A percentile compares a stretch with the other conserved stretches of the same genome.
Conservation (phyloP, 2,888 invertebrate species). For the Coleophora deauratella region DNA sequence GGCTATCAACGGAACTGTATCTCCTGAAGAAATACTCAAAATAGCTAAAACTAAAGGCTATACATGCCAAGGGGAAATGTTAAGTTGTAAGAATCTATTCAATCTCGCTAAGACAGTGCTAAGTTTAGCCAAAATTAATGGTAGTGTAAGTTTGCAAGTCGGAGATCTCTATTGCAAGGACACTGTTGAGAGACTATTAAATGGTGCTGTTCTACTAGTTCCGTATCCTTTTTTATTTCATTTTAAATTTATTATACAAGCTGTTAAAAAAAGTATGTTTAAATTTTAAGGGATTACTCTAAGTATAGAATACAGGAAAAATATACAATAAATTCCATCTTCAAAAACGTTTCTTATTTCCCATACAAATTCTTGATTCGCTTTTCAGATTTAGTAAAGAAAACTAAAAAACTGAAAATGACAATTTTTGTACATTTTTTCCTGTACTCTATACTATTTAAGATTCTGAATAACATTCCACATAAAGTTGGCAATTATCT, state of each 20-base stretch:
- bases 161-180: slow-evolving; percentile 62
- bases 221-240: slow-evolving; percentile 73
- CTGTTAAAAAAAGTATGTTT: no score
- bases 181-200: slow-evolving; percentile 65
- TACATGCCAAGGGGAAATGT: slow-evolving; percentile 92
- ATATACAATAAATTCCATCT: no score
- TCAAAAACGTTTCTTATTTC: no score
- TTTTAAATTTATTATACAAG: slow-evolving; percentile 1
- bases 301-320: no score
- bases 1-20: slow-evolving; percentile 76
- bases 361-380: no score
- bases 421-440: no score
- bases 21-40: slow-evolving; percentile 73
- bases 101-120: slow-evolving; percentile 74
- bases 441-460: no score
- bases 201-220: slow-evolving; percentile 75
- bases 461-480: no score
- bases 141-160: slow-evolving; percentile 47
- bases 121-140: slow-evolving; percentile 51
- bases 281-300: no score
- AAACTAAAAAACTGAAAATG: no score
- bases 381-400: no score
- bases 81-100: slow-evolving; percentile 82
- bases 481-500: no score
- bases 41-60: slow-evolving; percentile 77